phyloP scores from a whole-genome alignment of 1,140 invertebrate species.

The Trichoplusia ni region DNA sequence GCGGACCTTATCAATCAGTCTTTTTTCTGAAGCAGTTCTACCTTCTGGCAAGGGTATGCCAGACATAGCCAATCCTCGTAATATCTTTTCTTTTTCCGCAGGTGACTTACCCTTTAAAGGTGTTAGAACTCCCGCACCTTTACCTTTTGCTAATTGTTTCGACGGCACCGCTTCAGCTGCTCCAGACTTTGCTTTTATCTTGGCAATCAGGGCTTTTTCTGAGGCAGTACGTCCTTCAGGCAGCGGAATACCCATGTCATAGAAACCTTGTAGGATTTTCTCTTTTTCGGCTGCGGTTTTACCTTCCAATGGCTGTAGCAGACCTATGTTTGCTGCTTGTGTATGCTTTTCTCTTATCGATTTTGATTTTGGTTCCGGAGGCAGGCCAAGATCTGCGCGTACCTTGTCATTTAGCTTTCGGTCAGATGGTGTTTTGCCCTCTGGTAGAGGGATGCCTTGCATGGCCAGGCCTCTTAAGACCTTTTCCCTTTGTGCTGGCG shows the following conservation, averaged over 20 bases:
- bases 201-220: constrained; percentile 38
- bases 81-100: constrained; percentile 44
- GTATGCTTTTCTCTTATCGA: constrained; percentile 32
- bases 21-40: constrained; percentile 43
- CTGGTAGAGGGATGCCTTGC: constrained; percentile 43
- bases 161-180: too few species aligned
- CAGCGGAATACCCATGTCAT: constrained; percentile 43
- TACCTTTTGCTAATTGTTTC: constrained; percentile 28
- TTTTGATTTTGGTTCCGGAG: constrained; percentile 39
- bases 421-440: constrained; percentile 47
- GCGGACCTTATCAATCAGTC: constrained; percentile 34
- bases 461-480: constrained; percentile 47
- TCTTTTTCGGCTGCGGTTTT: constrained; percentile 45
- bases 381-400: constrained; percentile 38
- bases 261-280: constrained; percentile 46
- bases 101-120: constrained; percentile 41
- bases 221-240: constrained; percentile 46
- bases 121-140: constrained; percentile 35
- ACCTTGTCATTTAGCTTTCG: constrained; percentile 46
- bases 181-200: neutral
- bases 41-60: constrained; percentile 41
- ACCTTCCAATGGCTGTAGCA: constrained; percentile 17
- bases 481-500: constrained; percentile 45
- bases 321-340: constrained; percentile 27
- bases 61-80: constrained; percentile 33